Conservation (phyloP, 2,797 vertebrate genomes). For the Podarcis lilfordi region DNA sequence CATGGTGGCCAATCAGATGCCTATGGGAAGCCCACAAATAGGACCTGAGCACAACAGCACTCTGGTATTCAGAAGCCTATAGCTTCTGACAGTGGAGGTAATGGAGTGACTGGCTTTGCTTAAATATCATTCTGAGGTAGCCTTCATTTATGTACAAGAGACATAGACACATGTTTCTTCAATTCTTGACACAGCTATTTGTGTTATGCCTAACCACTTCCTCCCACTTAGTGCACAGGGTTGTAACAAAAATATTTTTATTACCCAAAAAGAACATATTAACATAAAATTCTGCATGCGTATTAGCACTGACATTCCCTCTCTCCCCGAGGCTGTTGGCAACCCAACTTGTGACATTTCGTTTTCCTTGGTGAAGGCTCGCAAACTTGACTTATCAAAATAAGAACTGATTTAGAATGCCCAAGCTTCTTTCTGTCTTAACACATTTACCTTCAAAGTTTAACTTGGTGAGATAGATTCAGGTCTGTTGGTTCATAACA, state of each 20-base stretch:
- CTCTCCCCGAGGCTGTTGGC: neutral
- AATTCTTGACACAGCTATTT: constrained; percentile 2
- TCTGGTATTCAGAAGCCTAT: too few relatives aligned
- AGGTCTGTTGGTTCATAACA: constrained; percentile 55
- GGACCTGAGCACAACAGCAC: too few relatives aligned
- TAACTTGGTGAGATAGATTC: constrained; percentile 65
- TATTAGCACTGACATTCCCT: neutral
- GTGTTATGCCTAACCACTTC: neutral
- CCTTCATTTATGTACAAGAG: neutral
- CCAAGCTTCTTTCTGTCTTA: constrained; percentile 66
- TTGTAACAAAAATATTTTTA: neutral
- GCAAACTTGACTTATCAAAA: constrained; percentile 9
- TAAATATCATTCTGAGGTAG: neutral
- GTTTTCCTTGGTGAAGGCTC: constrained; percentile 9
- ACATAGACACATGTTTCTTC: neutral
- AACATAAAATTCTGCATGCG: neutral
- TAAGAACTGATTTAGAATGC: constrained; percentile 49
- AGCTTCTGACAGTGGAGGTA: too few relatives aligned
- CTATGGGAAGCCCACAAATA: too few relatives aligned
- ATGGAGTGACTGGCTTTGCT: neutral
- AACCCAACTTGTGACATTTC: constrained; percentile 19
- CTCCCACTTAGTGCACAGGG: neutral
- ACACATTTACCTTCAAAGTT: constrained; percentile 58
- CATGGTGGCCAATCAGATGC: too few relatives aligned
- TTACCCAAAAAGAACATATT: constrained; percentile 2